A percentile compares a stretch with the other conserved stretches of the same genome.
Conservation (phyloP, 2,888 invertebrate genomes). For the Ophion costatus region DNA sequence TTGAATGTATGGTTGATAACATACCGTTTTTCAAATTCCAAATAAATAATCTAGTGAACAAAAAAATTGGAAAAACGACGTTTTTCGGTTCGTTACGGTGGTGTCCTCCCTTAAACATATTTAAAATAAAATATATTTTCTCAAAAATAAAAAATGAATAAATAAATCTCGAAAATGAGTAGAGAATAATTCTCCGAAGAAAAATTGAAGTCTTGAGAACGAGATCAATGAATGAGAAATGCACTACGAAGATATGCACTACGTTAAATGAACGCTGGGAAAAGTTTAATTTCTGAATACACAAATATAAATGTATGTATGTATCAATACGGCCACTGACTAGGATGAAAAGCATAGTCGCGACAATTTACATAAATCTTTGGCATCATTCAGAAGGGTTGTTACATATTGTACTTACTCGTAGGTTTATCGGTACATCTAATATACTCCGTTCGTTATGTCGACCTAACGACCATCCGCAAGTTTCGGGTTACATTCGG, state of each 20-base stretch:
- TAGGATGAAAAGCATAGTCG: slow-evolving; percentile 36
- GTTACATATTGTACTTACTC: slow-evolving; percentile 25
- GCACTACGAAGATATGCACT: background rate
- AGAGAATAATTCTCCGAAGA: slow-evolving; percentile 9
- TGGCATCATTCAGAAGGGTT: background rate
- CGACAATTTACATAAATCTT: slow-evolving; percentile 6
- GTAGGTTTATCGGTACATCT: slow-evolving; percentile 39
- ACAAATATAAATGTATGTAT: slow-evolving; percentile 14
- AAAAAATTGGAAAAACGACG: no score
- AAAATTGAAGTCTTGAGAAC: slow-evolving; percentile 16
- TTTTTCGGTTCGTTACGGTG: no score
- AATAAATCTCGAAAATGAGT: background rate
- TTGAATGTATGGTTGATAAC: no score
- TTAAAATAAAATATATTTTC: background rate
- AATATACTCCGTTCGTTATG: slow-evolving; percentile 16
- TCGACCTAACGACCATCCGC: slow-evolving; percentile 46
- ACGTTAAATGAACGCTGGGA: slow-evolving; percentile 1
- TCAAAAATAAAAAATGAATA: background rate
- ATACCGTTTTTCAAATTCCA: no score
- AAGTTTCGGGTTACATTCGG: slow-evolving; percentile 17
- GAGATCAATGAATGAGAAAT: slow-evolving; percentile 33
- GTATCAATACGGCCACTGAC: background rate
- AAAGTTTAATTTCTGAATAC: background rate
- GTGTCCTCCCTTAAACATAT: no score
- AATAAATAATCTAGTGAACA: no score